Evolutionary conservation across 2,113 vertebrate genomes (phyloP).

Genomic region (Phoxinus phoxinus): DNA sequence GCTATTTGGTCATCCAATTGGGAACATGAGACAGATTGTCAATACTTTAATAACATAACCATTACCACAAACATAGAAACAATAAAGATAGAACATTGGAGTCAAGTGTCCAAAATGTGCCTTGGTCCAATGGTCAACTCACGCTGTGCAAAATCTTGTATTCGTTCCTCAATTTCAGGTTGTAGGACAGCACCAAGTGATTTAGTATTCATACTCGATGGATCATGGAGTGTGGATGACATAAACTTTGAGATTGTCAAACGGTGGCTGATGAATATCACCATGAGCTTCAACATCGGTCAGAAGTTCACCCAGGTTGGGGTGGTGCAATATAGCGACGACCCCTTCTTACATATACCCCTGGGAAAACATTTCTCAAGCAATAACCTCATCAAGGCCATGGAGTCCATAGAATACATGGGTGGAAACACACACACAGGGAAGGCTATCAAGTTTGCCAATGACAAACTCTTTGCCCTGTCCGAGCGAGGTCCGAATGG

Average conservation of each 20-base stretch:
- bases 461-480: conserved; percentile 89
- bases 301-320: conserved; percentile 95
- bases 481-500: conserved; percentile 84
- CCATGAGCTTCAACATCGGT: conserved; percentile 92
- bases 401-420: conserved; percentile 90
- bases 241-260: conserved; percentile 97
- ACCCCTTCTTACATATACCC: conserved; percentile 90
- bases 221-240: conserved; percentile 95
- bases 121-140: neutral
- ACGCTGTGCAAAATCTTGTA: conserved; percentile 22
- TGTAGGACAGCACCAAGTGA: conserved; percentile 94
- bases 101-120: neutral
- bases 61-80: neutral
- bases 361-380: conserved; percentile 83
- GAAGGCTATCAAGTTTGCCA: conserved; percentile 91
- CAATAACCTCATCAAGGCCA: conserved; percentile 80
- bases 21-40: neutral
- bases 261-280: conserved; percentile 95
- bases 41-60: neutral
- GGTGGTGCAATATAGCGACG: conserved; percentile 95
- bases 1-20: neutral
- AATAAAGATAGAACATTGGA: neutral
- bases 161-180: conserved; percentile 75
- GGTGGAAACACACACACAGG: conserved; percentile 96
- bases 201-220: conserved; percentile 95